These are phyloP conservation scores for Morpho deidamia DNA, from an alignment of 2,888 invertebrate genomes.

Conservation along the genomic window DNA sequence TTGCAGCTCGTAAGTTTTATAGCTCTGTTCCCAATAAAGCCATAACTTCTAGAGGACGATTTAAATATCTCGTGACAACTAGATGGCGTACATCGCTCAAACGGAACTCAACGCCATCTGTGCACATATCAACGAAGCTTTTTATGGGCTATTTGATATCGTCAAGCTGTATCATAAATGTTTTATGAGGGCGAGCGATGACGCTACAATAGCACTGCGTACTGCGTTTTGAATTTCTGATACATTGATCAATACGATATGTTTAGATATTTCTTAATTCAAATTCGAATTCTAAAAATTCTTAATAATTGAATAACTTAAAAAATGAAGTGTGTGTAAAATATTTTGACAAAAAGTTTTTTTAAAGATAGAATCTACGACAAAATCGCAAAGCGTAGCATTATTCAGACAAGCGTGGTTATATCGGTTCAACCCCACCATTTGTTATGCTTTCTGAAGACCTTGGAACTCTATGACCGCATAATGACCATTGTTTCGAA, in stretches of 20 bases:
- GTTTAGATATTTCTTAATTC: too few species aligned
- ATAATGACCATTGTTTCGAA: too few species aligned
- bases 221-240: slow-evolving; percentile 2
- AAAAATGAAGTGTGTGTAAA: slow-evolving; percentile 23
- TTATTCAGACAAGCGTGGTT: too few species aligned
- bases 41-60: slow-evolving; percentile 42
- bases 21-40: slow-evolving; percentile 62
- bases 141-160: slow-evolving; percentile 67
- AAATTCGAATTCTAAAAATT: too few species aligned
- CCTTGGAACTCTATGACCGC: too few species aligned
- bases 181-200: slow-evolving; percentile 66
- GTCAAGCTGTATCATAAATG: slow-evolving; percentile 67
- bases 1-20: slow-evolving; percentile 74
- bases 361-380: too few species aligned
- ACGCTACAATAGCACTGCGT: slow-evolving; percentile 60
- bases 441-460: too few species aligned
- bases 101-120: slow-evolving; percentile 60
- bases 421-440: too few species aligned
- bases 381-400: too few species aligned
- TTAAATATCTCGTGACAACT: slow-evolving; percentile 39
- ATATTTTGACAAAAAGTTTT: slow-evolving; percentile 26
- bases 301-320: slow-evolving; percentile 15
- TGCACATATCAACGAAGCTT: slow-evolving; percentile 54
- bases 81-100: slow-evolving; percentile 58
- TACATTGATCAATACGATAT: background rate